A percentile compares a stretch with the other conserved stretches of the same genome.
These are phyloP conservation scores for Pseudopodoces humilis DNA, from an alignment of 2,113 vertebrate genomes.

Conservation along the genomic window DNA sequence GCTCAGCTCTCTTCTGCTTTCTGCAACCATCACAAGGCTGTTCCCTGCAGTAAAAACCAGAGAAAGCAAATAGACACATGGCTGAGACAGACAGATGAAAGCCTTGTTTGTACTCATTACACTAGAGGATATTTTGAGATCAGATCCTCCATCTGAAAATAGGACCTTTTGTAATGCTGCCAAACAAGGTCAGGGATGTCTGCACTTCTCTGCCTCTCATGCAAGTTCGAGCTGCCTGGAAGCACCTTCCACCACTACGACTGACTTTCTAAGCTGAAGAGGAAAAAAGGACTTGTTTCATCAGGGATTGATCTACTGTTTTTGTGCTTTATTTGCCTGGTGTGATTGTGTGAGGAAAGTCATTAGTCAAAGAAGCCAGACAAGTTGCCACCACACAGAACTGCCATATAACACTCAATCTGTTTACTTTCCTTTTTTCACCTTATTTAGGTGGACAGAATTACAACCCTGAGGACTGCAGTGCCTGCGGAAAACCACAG, in stretches of 20 bases:
- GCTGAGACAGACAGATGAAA: slow-evolving; percentile 5
- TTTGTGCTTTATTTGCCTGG: neutral
- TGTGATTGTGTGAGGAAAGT: neutral
- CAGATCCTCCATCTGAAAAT: slow-evolving; percentile 40
- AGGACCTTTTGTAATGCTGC: neutral
- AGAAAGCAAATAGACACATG: neutral
- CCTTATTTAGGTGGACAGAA: slow-evolving; percentile 30
- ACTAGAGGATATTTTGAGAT: slow-evolving; percentile 29
- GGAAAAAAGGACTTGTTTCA: neutral
- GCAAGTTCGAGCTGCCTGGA: neutral
- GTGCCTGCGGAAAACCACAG: neutral
- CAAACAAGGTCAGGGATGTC: slow-evolving; percentile 16
- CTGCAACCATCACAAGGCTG: neutral
- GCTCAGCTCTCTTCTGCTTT: neutral
- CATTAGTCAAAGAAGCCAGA: neutral
- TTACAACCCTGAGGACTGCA: neutral
- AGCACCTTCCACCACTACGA: neutral
- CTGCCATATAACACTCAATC: neutral
- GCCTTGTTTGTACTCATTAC: slow-evolving; percentile 10
- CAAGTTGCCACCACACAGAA: neutral
- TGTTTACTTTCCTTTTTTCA: neutral
- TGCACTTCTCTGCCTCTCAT: neutral
- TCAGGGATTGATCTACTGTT: neutral
- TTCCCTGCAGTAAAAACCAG: neutral
- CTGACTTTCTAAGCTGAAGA: neutral